Base-by-base conservation (phyloP, 92 coral and sea anemone genomes). In the Palythoa heliodiscus region DNA sequence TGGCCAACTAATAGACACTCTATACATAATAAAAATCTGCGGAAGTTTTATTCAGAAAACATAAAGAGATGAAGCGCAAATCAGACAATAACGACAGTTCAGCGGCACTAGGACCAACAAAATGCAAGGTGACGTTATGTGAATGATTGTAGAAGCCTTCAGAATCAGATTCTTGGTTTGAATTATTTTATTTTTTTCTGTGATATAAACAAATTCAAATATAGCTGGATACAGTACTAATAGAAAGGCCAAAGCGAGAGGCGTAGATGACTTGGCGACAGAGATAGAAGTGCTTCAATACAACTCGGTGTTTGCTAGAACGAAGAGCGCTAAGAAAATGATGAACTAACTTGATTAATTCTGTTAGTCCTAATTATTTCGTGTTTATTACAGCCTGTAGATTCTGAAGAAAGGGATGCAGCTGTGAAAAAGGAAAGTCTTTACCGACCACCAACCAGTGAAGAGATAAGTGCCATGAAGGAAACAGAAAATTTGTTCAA, bases 401-500 rank as follows among this genome's bases (percentile, higher is more conserved):
- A 40, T 37, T 40, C 76, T 4, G 53, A 40, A 39, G 54, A 72
- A 72, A 16, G 16, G 16, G 13, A 72, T 72, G 76, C 24, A 2
- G 76, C 39, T 9, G 16, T 72, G 72, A 90, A 91, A 70, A 89
- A 87, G 53, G 91, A 87, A 54, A 89, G 94, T 57, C 85, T 93
- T 17, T 97, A 94, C 85, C 89, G 98, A 73, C 99, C 99, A 15
- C 99, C 96, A n/a, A 94, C 98, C 0, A 87, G 94, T 82, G 99
- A 97, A 69, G 99, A 97, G 84, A 87, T 97, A 3, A 93, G 82
- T 78, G 85, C 96, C 11, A 75, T 97, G 20, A 97, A 97, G 83
- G 99, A 97, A 79, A 94, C 99, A 20, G 99, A 97, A 78, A 92
- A 93, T 75, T 89, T 97, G 7, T 97, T 97, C 66, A 93, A 94